These are phyloP conservation scores for Coremacera marginata DNA, from an alignment of 2,888 invertebrate species.

Conservation along the genomic window DNA sequence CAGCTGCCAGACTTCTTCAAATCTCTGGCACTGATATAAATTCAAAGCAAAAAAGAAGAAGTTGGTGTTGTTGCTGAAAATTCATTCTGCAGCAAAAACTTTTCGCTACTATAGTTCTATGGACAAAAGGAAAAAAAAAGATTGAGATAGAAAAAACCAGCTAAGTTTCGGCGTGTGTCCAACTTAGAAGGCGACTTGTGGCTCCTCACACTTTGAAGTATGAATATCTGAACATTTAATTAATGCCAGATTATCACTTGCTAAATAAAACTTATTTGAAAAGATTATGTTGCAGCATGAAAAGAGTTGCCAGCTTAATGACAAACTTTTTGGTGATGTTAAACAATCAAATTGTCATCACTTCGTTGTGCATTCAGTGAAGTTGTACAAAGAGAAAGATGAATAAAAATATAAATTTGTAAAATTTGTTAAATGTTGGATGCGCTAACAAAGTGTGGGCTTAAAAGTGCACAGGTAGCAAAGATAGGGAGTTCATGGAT, in stretches of 20 bases:
- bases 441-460: no score
- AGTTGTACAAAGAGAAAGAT: no score
- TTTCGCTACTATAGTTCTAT: background rate
- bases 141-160: background rate
- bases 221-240: conserved; percentile 9
- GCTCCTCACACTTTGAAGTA: background rate
- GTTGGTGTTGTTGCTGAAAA: background rate
- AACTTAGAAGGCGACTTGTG: background rate
- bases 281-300: conserved; percentile 5
- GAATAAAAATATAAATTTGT: no score
- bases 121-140: background rate
- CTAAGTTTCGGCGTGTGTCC: background rate
- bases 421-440: no score
- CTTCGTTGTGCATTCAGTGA: no score
- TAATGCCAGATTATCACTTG: conserved; percentile 17
- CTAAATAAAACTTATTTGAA: conserved; percentile 10
- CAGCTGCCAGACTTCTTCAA: background rate
- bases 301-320: background rate
- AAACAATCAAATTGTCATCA: no score
- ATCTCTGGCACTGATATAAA: no score
- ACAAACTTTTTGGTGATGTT: background rate
- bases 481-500: no score
- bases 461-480: no score
- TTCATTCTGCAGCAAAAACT: background rate
- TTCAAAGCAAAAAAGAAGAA: no score